phyloP scores from a whole-genome alignment of 2,113 vertebrate genomes.

The Serranochromis macrocephalus region DNA sequence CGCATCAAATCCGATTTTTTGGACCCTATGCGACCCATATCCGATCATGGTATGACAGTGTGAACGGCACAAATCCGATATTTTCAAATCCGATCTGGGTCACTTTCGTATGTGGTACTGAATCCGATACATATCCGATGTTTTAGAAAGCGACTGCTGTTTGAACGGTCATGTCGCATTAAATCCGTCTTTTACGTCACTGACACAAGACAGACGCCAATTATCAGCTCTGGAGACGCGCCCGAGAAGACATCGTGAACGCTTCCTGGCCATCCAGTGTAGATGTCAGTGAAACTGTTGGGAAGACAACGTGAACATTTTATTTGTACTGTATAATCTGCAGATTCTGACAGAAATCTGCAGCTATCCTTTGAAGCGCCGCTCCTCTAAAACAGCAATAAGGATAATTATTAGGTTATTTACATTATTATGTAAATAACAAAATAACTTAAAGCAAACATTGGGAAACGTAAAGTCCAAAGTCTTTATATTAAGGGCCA shows the following conservation, averaged over 20 bases:
- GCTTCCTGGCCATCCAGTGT: background rate
- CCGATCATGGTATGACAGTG: too few relatives aligned
- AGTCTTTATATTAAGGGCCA: background rate
- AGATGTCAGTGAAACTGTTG: rapidly evolving
- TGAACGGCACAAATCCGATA: too few relatives aligned
- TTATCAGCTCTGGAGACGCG: too few relatives aligned
- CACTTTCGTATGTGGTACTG: rapidly evolving
- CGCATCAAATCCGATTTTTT: too few relatives aligned
- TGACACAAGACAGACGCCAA: too few relatives aligned
- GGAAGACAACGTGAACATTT: rapidly evolving
- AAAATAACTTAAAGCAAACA: background rate
- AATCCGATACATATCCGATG: background rate
- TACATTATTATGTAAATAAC: background rate
- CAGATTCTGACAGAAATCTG: background rate
- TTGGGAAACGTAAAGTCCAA: rapidly evolving
- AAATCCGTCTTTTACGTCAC: background rate
- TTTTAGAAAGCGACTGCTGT: background rate
- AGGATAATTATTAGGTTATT: background rate
- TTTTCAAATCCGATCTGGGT: too few relatives aligned
- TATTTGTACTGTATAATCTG: background rate
- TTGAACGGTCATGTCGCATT: rapidly evolving
- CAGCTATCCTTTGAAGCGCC: rapidly evolving
- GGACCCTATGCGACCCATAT: too few relatives aligned
- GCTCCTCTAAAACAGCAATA: background rate
- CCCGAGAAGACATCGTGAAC: background rate